These are phyloP conservation scores for Magallana angulata DNA, from an alignment of 1,140 invertebrate species.

Conservation along the genomic window DNA sequence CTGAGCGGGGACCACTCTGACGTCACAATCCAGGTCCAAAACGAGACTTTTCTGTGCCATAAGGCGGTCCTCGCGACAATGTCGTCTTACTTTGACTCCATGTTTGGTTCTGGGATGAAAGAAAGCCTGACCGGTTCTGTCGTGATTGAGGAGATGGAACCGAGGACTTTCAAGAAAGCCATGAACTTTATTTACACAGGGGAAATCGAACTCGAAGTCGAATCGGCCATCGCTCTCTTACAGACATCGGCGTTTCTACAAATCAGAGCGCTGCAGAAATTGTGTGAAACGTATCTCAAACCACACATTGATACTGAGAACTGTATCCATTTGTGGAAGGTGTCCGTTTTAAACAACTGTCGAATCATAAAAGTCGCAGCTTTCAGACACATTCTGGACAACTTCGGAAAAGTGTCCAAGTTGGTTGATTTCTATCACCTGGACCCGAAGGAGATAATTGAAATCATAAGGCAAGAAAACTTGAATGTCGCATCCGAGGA, in stretches of 20 bases:
- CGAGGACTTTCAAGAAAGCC: conserved; percentile 65
- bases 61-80: conserved; percentile 62
- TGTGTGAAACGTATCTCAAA: conserved; percentile 71
- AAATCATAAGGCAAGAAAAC: conserved; percentile 67
- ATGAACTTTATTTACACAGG: conserved; percentile 72
- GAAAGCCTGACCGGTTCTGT: conserved; percentile 72
- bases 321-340: conserved; percentile 69
- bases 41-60: conserved; percentile 65
- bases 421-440: conserved; percentile 62
- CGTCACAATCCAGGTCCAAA: conserved; percentile 62
- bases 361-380: background rate
- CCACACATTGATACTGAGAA: conserved; percentile 66
- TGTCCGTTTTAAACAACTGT: conserved; percentile 5
- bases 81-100: conserved; percentile 67
- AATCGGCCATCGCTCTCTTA: conserved; percentile 68
- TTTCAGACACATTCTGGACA: conserved; percentile 60
- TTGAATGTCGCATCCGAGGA: conserved; percentile 65
- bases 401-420: conserved; percentile 64
- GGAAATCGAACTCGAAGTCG: conserved; percentile 62
- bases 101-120: conserved; percentile 73
- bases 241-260: conserved; percentile 70
- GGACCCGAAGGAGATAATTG: conserved; percentile 66
- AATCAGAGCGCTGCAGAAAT: conserved; percentile 70
- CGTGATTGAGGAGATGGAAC: conserved; percentile 72
- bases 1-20: conserved; percentile 59